These are phyloP conservation scores for Rana temporaria DNA, from an alignment of 2,113 vertebrate species.

Conservation along the genomic window DNA sequence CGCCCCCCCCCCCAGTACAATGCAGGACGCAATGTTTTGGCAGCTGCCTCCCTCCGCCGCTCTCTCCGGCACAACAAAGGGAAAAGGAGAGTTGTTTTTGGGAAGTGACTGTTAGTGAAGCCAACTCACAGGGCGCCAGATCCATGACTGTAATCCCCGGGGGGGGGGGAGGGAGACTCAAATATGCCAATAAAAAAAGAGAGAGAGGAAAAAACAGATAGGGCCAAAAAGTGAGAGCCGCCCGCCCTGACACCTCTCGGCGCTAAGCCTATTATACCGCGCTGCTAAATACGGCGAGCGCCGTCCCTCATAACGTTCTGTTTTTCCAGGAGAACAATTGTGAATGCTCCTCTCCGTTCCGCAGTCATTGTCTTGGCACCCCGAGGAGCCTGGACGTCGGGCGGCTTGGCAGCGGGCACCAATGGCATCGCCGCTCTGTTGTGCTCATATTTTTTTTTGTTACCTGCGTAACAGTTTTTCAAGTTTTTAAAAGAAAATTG, in stretches of 20 bases:
- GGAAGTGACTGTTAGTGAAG: constrained; percentile 41
- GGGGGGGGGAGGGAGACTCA: constrained; percentile 39
- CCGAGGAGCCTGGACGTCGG: not conserved
- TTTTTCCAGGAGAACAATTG: not conserved
- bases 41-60: constrained; percentile 25
- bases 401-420: not conserved
- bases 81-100: constrained; percentile 43
- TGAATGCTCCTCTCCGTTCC: not conserved
- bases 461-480: too few species aligned
- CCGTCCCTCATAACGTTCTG: not conserved
- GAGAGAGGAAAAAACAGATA: constrained; percentile 25
- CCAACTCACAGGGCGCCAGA: constrained; percentile 43
- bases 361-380: not conserved
- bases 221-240: not conserved
- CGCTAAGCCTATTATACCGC: not conserved
- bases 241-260: constrained; percentile 25
- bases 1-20: constrained; percentile 13
- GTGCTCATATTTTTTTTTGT: too few species aligned
- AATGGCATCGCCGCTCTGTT: not conserved
- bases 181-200: constrained; percentile 25
- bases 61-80: constrained; percentile 43
- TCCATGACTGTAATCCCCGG: constrained; percentile 17
- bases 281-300: not conserved
- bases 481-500: too few species aligned
- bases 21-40: constrained; percentile 38